Conservation (phyloP, 2,888 invertebrate species). For the Zaprionus lineosus region DNA sequence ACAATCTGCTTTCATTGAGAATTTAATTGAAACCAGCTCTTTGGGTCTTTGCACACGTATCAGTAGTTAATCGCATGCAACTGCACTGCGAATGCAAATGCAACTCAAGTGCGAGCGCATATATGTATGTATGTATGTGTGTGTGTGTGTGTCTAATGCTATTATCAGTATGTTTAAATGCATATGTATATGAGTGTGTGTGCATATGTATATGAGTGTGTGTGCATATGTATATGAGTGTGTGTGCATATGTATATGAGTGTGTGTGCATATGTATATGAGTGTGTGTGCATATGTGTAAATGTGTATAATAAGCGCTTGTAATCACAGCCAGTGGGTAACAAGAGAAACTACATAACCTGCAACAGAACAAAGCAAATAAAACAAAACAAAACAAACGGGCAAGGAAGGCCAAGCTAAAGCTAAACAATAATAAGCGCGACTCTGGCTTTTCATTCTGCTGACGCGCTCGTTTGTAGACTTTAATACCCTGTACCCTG, state of each 20-base stretch:
- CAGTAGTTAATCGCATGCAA: slow-evolving; percentile 30
- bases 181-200: neutral
- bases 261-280: neutral
- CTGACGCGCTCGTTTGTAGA: slow-evolving; percentile 33
- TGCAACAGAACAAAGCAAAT: slow-evolving; percentile 5
- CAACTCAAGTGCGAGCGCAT: neutral
- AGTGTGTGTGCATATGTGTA: too few species aligned
- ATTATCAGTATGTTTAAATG: too few species aligned
- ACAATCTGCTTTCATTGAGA: slow-evolving; percentile 40
- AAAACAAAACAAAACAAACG: slow-evolving; percentile 14
- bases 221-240: neutral
- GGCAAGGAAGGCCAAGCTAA: slow-evolving; percentile 60
- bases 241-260: neutral
- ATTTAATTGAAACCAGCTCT: slow-evolving; percentile 28
- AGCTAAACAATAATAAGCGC: slow-evolving; percentile 39
- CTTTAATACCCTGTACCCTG: neutral
- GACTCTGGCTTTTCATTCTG: slow-evolving; percentile 44
- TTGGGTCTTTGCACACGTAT: slow-evolving; percentile 21
- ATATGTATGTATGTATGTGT: neutral
- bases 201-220: slow-evolving; percentile 4
- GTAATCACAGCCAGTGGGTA: slow-evolving; percentile 47
- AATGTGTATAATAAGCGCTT: slow-evolving; percentile 35
- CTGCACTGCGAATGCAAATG: slow-evolving; percentile 19
- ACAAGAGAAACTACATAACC: slow-evolving; percentile 54
- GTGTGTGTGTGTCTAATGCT: neutral